These are phyloP conservation scores for Dendrolimus houi DNA, from an alignment of 2,888 invertebrate species.

Conservation along the genomic window DNA sequence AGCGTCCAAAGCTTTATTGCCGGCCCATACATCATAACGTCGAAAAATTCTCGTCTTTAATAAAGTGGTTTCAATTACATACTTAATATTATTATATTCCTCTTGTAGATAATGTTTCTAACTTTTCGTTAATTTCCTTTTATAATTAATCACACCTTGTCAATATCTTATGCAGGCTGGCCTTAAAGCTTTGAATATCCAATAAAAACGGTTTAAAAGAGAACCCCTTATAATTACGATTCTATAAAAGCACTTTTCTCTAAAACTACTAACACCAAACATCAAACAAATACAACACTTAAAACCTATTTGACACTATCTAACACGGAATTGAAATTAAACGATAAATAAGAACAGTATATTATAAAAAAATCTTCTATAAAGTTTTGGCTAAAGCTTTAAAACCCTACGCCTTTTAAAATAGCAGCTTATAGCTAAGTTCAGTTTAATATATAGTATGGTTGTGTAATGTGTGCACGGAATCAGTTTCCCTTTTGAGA, in stretches of 20 bases:
- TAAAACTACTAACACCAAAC: constrained; percentile 67
- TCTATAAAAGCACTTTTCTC: constrained; percentile 70
- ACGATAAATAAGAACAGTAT: constrained; percentile 17
- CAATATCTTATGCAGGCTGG: not conserved
- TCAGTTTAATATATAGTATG: too few species aligned
- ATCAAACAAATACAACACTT: constrained; percentile 51
- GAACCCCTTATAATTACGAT: constrained; percentile 20
- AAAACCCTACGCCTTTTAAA: constrained; percentile 40
- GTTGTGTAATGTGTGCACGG: too few species aligned
- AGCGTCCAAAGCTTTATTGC: too few species aligned
- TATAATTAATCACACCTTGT: too few species aligned
- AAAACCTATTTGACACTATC: constrained; percentile 21
- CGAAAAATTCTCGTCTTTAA: too few species aligned
- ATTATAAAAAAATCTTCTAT: constrained; percentile 38
- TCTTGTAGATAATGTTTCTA: too few species aligned
- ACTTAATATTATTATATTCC: too few species aligned
- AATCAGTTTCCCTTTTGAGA: too few species aligned
- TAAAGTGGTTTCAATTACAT: too few species aligned
- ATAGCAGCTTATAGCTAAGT: not conserved
- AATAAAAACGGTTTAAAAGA: not conserved
- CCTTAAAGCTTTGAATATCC: not conserved
- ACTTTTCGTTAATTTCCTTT: too few species aligned
- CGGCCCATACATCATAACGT: too few species aligned
- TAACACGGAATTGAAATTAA: constrained; percentile 32
- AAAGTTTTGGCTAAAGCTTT: constrained; percentile 58